These are phyloP conservation scores for Balaenoptera acutorostrata DNA, from an alignment of 2,113 vertebrate genomes.

Conservation along the genomic window DNA sequence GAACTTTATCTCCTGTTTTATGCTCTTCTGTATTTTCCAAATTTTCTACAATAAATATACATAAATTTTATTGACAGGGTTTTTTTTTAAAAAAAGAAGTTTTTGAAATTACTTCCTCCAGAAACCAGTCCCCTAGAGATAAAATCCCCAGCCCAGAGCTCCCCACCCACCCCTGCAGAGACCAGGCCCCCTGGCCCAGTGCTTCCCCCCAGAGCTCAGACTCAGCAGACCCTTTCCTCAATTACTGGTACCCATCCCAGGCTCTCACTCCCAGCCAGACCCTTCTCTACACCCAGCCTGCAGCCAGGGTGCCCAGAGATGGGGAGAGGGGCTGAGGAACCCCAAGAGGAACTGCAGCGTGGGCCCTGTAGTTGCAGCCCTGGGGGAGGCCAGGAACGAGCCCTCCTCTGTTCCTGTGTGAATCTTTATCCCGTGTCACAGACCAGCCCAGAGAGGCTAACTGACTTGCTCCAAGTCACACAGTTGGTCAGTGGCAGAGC, in stretches of 20 bases:
- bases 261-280: not conserved
- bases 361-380: not conserved
- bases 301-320: not conserved
- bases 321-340: not conserved
- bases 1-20: not conserved
- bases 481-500: not conserved
- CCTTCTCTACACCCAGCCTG: not conserved
- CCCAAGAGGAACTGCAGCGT: not conserved
- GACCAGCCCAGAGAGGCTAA: not conserved
- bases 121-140: not conserved
- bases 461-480: not conserved
- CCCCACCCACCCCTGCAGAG: not conserved
- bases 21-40: slow-evolving; percentile 9
- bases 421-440: not conserved
- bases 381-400: not conserved
- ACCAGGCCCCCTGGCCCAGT: not conserved
- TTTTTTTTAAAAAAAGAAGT: not conserved
- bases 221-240: not conserved
- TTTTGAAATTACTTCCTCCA: slow-evolving; percentile 2
- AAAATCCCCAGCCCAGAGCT: not conserved
- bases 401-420: not conserved
- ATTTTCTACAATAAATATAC: not conserved
- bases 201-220: not conserved
- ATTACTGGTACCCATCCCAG: not conserved
- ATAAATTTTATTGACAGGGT: not conserved